phyloP scores from a whole-genome alignment of 2,888 invertebrate genomes.

The Anarsia innoxiella region DNA sequence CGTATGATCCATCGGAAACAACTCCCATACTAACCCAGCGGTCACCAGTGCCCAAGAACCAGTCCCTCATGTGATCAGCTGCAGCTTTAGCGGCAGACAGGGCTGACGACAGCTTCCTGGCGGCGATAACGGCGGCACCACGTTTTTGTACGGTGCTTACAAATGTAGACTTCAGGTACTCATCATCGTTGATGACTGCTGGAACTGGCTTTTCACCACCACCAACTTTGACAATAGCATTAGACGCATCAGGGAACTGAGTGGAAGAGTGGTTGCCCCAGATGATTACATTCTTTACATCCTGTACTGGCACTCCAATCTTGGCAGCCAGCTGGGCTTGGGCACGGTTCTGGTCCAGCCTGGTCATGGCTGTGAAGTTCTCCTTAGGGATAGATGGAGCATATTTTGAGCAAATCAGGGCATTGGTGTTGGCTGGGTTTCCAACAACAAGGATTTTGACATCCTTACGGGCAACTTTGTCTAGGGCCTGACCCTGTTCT shows the following conservation, averaged over 20 bases:
- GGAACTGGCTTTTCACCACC: constrained; percentile 76
- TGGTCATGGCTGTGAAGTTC: constrained; percentile 98
- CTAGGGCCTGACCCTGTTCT: constrained; percentile 95
- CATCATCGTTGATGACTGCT: constrained; percentile 85
- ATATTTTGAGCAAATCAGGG: constrained; percentile 94
- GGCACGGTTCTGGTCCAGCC: constrained; percentile 98
- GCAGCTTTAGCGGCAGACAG: constrained; percentile 99
- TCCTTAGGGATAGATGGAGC: constrained; percentile 96
- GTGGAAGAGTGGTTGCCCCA: constrained; percentile 99
- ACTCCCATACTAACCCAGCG: constrained; percentile 97
- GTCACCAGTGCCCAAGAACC: constrained; percentile 92
- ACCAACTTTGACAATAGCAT: constrained; percentile 77
- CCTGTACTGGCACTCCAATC: constrained; percentile 79
- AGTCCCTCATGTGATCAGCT: constrained; percentile 97
- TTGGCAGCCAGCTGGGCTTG: constrained; percentile 89
- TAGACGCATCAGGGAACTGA: constrained; percentile 95
- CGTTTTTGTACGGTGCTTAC: constrained; percentile 96
- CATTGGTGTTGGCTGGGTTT: constrained; percentile 99
- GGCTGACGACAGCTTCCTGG: constrained; percentile 98
- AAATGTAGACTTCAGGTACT: constrained; percentile 88
- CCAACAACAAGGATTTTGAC: constrained; percentile 98
- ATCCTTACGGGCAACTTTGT: constrained; percentile 91
- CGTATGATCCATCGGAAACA: constrained; percentile 96
- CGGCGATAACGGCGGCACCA: constrained; percentile 97
- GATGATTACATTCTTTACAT: constrained; percentile 93